A percentile compares a stretch with the other conserved stretches of the same genome.
phyloP scores from a whole-genome alignment of 1,140 invertebrate genomes.

The Brachionus paranguensis region DNA sequence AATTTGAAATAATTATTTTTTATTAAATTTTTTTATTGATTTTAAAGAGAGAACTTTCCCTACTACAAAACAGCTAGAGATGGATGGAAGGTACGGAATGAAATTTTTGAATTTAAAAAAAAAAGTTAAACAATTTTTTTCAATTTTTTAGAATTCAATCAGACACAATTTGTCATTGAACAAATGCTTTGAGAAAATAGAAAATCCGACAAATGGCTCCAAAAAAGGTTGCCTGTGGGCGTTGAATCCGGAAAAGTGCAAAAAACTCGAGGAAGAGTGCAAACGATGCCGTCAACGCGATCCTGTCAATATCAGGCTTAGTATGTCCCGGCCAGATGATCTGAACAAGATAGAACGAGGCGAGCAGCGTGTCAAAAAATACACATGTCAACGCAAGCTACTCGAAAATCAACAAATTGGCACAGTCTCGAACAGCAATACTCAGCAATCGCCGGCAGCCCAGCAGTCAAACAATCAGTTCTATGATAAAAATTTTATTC shows the following conservation, averaged over 20 bases:
- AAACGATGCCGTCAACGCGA: conserved; percentile 92
- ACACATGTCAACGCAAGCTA: conserved; percentile 31
- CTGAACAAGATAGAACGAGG: conserved; percentile 39
- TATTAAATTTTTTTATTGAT: conserved; percentile 44
- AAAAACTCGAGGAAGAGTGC: conserved; percentile 94
- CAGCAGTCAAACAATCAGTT: conserved; percentile 30
- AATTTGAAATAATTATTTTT: background rate
- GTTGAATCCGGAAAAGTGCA: conserved; percentile 84
- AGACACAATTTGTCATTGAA: conserved; percentile 89
- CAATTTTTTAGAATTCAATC: conserved; percentile 68
- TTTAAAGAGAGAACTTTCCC: conserved; percentile 85
- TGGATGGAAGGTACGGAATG: conserved; percentile 73
- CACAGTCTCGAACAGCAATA: background rate
- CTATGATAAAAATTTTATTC: conserved; percentile 1
- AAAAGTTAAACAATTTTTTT: background rate
- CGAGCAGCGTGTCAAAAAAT: conserved; percentile 34
- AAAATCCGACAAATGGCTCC: conserved; percentile 62
- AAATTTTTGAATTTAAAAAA: background rate
- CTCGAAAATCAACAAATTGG: conserved; percentile 12
- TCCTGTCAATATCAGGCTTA: conserved; percentile 66
- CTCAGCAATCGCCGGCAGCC: background rate
- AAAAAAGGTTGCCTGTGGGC: conserved; percentile 81
- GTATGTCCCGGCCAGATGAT: conserved; percentile 73
- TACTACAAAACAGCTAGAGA: conserved; percentile 94
- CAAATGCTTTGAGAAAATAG: conserved; percentile 95